Percentiles rank a stretch among this genome's conserved stretches.
These are phyloP conservation scores for Astreopora myriophthalma DNA, from an alignment of 64 coral and sea anemone genomes.

Conservation along the genomic window DNA sequence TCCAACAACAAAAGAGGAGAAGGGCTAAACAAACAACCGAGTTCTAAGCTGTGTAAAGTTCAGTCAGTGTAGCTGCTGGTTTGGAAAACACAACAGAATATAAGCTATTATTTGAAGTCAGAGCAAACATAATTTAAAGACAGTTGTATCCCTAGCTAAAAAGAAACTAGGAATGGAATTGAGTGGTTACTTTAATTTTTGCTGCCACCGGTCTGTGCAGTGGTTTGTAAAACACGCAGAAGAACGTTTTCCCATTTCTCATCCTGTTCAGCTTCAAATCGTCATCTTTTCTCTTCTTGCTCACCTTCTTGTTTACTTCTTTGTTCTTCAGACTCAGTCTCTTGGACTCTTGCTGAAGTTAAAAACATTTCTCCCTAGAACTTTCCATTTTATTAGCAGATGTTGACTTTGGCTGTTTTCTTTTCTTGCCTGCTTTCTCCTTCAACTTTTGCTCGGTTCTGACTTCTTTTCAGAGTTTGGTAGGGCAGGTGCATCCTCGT, in stretches of 20 bases:
- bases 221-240: conserved; percentile 47
- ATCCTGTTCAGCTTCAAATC: conserved; percentile 56
- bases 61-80: not conserved
- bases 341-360: conserved; percentile 54
- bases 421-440: not conserved
- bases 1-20: not conserved
- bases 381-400: conserved; percentile 43
- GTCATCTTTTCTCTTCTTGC: conserved; percentile 54
- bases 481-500: conserved; percentile 42
- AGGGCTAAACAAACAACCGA: not conserved
- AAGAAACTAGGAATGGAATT: not conserved
- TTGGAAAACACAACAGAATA: not conserved
- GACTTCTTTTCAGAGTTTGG: conserved; percentile 10
- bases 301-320: conserved; percentile 34
- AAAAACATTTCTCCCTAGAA: conserved; percentile 24
- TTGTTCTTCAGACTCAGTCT: conserved; percentile 41
- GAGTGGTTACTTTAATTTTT: not conserved
- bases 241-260: conserved; percentile 55
- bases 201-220: not conserved
- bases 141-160: too few species aligned
- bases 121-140: not conserved
- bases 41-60: not conserved
- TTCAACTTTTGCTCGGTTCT: not conserved
- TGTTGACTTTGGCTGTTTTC: conserved; percentile 38
- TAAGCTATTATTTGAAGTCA: not conserved